Evolutionary conservation across 2,888 invertebrate species (phyloP).

Genomic region (Polydrusus tereticollis): DNA sequence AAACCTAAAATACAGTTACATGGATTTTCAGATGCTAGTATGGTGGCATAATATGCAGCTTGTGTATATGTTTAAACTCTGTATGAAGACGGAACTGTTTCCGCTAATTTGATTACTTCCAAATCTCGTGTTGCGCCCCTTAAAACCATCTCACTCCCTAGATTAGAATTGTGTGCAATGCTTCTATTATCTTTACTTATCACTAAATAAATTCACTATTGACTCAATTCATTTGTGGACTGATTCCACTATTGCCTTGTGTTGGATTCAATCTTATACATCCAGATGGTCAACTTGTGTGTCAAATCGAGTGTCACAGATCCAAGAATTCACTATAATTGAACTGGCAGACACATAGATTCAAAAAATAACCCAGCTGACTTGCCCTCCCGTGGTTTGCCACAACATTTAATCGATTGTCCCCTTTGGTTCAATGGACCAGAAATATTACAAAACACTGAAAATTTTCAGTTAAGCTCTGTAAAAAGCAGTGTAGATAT

Average conservation of each 20-base stretch:
- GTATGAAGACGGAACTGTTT: constrained; percentile 17
- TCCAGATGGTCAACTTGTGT: constrained; percentile 3
- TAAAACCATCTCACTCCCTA: constrained; percentile 37
- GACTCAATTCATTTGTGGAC: constrained; percentile 23
- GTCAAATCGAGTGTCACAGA: constrained; percentile 44
- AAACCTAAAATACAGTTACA: constrained; percentile 42
- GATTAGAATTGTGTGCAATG: constrained; percentile 44
- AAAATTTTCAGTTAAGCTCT: not conserved
- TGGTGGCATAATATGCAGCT: constrained; percentile 47
- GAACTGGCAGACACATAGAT: constrained; percentile 39
- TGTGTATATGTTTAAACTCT: constrained; percentile 41
- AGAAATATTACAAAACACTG: not conserved
- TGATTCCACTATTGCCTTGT: constrained; percentile 44
- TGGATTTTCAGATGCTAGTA: constrained; percentile 51
- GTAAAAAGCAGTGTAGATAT: no score
- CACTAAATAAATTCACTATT: not conserved
- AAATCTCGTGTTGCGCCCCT: constrained; percentile 55
- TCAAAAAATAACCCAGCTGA: constrained; percentile 42
- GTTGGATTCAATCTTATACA: not conserved
- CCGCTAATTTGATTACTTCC: constrained; percentile 50
- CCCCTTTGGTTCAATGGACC: constrained; percentile 19
- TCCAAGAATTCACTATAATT: constrained; percentile 35
- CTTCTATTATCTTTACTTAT: constrained; percentile 28
- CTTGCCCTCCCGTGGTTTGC: constrained; percentile 18
- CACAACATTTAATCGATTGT: constrained; percentile 12